Evolutionary conservation across 2,888 invertebrate species (phyloP), one percentile per base, ranked within the genome.

Genomic region (Pandemis cinnamomeana): DNA sequence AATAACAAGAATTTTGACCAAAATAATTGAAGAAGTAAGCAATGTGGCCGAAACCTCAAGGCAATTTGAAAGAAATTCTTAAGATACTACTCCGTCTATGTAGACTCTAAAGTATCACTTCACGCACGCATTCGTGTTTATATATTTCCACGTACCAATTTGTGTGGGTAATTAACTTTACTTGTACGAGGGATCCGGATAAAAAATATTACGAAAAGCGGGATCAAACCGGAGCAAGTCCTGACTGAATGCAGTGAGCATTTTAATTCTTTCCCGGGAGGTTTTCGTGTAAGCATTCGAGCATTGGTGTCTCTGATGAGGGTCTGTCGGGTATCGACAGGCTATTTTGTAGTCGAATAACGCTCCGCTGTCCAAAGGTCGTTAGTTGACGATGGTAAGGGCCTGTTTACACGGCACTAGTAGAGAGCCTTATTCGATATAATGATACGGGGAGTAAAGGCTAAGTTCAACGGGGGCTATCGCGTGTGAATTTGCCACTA

Each of bases 321-420:
- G 81, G 81, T 80, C 75, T 68, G 61, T 13, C 53, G 60, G 68
- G 62, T 74, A 74, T 76, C 67, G 76, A 77, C 76, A 72, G 70
- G 63, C 78, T 80, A 75, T 79, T 81, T 82, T 79, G 81, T 82
- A 81, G 82, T 82, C 82, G 75, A 75, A 72, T 67, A 72, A 70
- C 67, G 79, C 73, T 58, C 63, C 44, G 67, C 53, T 76, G 80
- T 77, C 79, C 76, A 76, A 72, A 73, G 78, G 80, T 75, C 77
- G 72, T 79, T 79, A 80, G 76, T 61, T 66, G 74, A 76, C 78
- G 76, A 66, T 71, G 71, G 55, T 72, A 46, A 68, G 27, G 71
- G 15, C 68, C 69, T 71, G 71, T 67, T 62, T 7, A 55, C 68
- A 72, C n/a, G 66, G 48, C 60, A n/a, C 20, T 8, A 55, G 15